Evolutionary conservation across 1,140 invertebrate genomes (phyloP).

Genomic region (Zaprionus davidi): DNA sequence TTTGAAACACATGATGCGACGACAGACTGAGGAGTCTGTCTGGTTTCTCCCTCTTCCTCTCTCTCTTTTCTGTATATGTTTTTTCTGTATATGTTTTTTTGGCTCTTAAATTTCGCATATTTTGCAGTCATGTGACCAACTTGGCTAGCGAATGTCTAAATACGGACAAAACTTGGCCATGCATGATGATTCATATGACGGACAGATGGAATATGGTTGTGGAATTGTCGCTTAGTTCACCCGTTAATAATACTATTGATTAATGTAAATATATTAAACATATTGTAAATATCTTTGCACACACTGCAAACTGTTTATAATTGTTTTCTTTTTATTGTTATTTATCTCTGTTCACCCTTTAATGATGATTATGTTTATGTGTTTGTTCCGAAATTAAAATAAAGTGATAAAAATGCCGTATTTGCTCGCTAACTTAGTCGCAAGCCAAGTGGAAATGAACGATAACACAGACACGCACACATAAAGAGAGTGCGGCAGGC

Average conservation of each 20-base stretch:
- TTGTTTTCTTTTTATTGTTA: neutral
- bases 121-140: constrained; percentile 69
- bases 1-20: constrained; percentile 64
- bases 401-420: constrained; percentile 16
- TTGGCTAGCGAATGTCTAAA: constrained; percentile 76
- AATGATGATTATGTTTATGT: constrained; percentile 25
- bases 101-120: constrained; percentile 34
- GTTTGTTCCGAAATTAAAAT: constrained; percentile 22
- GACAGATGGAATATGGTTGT: neutral
- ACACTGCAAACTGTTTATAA: no score
- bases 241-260: no score
- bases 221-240: neutral
- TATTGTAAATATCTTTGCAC: neutral
- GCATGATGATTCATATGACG: constrained; percentile 46
- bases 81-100: constrained; percentile 18
- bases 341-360: constrained; percentile 6
- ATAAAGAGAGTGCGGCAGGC: neutral
- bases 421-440: constrained; percentile 38
- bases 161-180: constrained; percentile 60
- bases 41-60: constrained; percentile 36
- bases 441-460: constrained; percentile 48
- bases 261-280: no score
- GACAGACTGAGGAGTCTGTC: constrained; percentile 30
- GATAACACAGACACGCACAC: constrained; percentile 29
- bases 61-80: no score